phyloP scores from a whole-genome alignment of 2,797 vertebrate species.

The Cygnus olor region DNA sequence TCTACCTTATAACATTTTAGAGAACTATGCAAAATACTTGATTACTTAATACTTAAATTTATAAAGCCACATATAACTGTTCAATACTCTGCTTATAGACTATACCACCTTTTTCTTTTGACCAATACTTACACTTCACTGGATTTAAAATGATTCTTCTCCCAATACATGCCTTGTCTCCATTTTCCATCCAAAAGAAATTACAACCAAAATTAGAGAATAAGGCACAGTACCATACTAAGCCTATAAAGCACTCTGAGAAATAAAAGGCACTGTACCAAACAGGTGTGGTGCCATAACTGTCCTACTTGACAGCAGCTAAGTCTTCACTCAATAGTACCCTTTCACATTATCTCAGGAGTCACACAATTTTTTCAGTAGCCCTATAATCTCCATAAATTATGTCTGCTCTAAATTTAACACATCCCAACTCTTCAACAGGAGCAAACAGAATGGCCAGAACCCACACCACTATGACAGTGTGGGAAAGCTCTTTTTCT shows the following conservation, averaged over 20 bases:
- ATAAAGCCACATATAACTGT: neutral
- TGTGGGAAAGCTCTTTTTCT: neutral
- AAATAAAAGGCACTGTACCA: neutral
- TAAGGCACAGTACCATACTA: neutral
- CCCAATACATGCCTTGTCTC: neutral
- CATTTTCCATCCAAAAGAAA: neutral
- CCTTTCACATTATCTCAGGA: neutral
- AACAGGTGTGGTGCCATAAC: neutral
- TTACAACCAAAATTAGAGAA: neutral
- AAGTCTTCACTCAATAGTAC: neutral
- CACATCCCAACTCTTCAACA: neutral
- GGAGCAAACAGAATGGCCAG: neutral
- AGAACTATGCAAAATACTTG: neutral
- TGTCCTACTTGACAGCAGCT: neutral
- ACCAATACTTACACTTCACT: neutral
- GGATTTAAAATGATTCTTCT: neutral
- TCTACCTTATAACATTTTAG: neutral
- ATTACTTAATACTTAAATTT: neutral
- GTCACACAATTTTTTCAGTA: neutral
- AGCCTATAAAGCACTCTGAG: neutral
- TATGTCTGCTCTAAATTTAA: neutral
- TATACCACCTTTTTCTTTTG: neutral
- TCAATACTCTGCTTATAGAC: neutral
- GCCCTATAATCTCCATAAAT: neutral
- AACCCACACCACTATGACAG: accelerated